These are phyloP conservation scores for Pocillopora damicornis DNA, from an alignment of 64 coral and sea anemone genomes.

Conservation along the genomic window DNA sequence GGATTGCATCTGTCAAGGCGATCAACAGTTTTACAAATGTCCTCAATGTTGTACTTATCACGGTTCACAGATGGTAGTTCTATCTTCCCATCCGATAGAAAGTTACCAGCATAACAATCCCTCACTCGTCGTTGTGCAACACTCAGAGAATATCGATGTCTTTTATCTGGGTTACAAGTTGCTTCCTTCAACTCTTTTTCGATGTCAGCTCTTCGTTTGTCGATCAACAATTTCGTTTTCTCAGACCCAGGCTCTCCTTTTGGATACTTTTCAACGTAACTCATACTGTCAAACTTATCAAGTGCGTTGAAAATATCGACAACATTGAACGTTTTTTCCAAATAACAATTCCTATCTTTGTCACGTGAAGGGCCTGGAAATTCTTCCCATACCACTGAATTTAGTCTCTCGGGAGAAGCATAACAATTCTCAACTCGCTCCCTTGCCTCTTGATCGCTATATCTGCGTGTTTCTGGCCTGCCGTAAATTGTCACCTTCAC, in stretches of 20 bases:
- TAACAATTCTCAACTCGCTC: too few relatives aligned
- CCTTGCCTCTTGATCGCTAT: too few relatives aligned
- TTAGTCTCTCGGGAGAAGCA: too few relatives aligned
- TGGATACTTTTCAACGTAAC: slow-evolving; percentile 12
- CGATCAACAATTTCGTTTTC: background rate
- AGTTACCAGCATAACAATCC: slow-evolving; percentile 9
- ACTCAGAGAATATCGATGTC: background rate
- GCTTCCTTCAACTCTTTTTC: background rate
- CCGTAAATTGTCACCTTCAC: too few relatives aligned
- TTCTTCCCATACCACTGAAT: too few relatives aligned
- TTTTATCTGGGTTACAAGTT: background rate
- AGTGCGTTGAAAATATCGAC: background rate
- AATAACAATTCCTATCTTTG: too few relatives aligned
- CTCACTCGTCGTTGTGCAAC: background rate
- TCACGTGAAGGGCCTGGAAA: too few relatives aligned
- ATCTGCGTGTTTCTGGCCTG: too few relatives aligned
- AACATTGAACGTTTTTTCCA: background rate
- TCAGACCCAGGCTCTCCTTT: background rate
- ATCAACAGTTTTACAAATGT: background rate
- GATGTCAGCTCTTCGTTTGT: background rate
- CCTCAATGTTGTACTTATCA: background rate
- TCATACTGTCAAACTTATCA: background rate
- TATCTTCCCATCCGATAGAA: background rate
- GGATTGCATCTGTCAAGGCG: background rate
- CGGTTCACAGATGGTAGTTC: too few relatives aligned